A percentile compares a stretch with the other conserved stretches of the same genome.
phyloP scores from a whole-genome alignment of 2,797 vertebrate species.

The Crocidura indochinensis region DNA sequence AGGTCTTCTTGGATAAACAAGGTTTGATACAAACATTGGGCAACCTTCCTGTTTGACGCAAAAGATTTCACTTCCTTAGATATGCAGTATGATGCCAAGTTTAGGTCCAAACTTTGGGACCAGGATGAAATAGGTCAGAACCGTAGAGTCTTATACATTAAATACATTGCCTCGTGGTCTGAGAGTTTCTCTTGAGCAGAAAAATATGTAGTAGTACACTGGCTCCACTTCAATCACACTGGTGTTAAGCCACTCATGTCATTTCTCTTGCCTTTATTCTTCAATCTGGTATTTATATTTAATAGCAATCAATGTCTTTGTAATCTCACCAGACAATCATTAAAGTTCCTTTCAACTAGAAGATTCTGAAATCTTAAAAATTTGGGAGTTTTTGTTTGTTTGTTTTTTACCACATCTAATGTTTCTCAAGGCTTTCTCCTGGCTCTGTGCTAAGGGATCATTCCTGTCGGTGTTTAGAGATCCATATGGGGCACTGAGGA shows the following conservation, averaged over 20 bases:
- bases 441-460: too few species aligned
- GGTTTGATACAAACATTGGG: constrained; percentile 42
- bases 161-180: constrained; percentile 6
- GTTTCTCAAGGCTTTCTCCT: too few species aligned
- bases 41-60: constrained; percentile 58
- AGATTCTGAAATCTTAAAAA: not conserved
- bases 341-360: not conserved
- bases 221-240: not conserved
- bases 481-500: too few species aligned
- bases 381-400: too few species aligned
- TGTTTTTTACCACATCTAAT: too few species aligned
- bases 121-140: not conserved
- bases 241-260: not conserved
- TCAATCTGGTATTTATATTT: not conserved
- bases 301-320: not conserved
- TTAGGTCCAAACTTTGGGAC: not conserved
- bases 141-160: not conserved
- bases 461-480: too few species aligned
- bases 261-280: not conserved
- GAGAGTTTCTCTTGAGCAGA: constrained; percentile 45
- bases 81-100: not conserved
- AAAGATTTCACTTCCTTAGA: constrained; percentile 79
- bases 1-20: not conserved
- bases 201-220: not conserved
- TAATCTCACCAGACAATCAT: not conserved